phyloP scores from a whole-genome alignment of 2,888 invertebrate genomes.

The Ctenicera cuprea region DNA sequence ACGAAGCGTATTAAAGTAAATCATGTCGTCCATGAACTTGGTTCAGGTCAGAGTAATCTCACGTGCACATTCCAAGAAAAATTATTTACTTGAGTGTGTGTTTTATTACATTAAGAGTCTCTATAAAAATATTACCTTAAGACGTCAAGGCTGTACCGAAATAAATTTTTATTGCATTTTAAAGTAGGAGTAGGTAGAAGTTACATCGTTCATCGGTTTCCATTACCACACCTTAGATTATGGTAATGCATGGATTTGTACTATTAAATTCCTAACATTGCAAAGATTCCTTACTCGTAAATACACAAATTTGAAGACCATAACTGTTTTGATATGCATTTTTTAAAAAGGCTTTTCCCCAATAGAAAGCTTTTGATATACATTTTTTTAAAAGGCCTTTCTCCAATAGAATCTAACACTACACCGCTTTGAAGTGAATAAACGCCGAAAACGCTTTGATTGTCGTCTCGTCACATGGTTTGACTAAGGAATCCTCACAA shows the following conservation, averaged over 20 bases:
- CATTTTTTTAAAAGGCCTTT: too few relatives aligned
- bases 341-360: too few relatives aligned
- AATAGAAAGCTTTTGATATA: too few relatives aligned
- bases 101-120: not conserved
- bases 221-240: constrained; percentile 25
- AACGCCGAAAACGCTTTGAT: not conserved
- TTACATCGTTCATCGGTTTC: constrained; percentile 3
- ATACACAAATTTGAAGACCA: not conserved
- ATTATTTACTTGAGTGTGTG: not conserved
- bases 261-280: constrained; percentile 10
- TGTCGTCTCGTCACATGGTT: constrained; percentile 2
- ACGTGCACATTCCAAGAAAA: constrained; percentile 11
- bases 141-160: not conserved
- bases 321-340: too few relatives aligned
- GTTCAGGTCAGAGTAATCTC: constrained; percentile 27
- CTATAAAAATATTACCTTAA: not conserved
- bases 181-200: not conserved
- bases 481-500: not conserved
- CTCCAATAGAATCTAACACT: too few relatives aligned
- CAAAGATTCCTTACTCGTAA: not conserved
- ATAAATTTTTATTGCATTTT: constrained; percentile 4
- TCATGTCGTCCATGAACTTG: constrained; percentile 36
- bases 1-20: not conserved
- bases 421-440: not conserved
- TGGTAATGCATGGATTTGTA: constrained; percentile 11